These are phyloP conservation scores for Jordanella pulchra DNA, from an alignment of 2,797 vertebrate genomes.

Conservation along the genomic window DNA sequence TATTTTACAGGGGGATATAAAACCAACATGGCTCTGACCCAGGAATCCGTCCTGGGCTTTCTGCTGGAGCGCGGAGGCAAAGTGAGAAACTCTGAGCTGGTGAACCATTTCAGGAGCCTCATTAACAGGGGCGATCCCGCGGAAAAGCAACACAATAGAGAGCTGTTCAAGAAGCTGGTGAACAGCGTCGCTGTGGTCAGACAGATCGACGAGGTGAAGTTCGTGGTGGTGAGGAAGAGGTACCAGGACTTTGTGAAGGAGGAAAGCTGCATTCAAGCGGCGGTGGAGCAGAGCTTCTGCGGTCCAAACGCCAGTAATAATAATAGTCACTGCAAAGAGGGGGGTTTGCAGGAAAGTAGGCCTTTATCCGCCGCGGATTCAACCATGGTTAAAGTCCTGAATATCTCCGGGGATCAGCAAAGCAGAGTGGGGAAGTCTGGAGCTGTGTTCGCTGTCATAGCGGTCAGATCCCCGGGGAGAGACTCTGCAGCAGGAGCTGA, in stretches of 20 bases:
- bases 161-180: slow-evolving; percentile 86
- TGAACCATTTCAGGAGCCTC: slow-evolving; percentile 80
- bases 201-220: slow-evolving; percentile 82
- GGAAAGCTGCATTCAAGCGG: slow-evolving; percentile 19
- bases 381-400: slow-evolving; percentile 65
- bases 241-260: slow-evolving; percentile 65
- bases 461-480: slow-evolving; percentile 66
- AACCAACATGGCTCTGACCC: slow-evolving; percentile 76
- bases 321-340: not conserved
- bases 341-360: not conserved
- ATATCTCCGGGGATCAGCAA: slow-evolving; percentile 55
- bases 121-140: slow-evolving; percentile 79
- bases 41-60: slow-evolving; percentile 84
- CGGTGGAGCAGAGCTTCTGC: slow-evolving; percentile 38
- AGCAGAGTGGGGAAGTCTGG: slow-evolving; percentile 53
- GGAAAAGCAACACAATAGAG: slow-evolving; percentile 82
- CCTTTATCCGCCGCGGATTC: slow-evolving; percentile 29
- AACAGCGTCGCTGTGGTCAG: slow-evolving; percentile 89
- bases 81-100: slow-evolving; percentile 85
- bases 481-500: slow-evolving; percentile 6
- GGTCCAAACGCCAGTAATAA: slow-evolving; percentile 10
- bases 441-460: slow-evolving; percentile 75
- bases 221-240: slow-evolving; percentile 84
- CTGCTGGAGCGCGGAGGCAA: slow-evolving; percentile 84
- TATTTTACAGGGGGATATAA: not conserved